Percentiles rank a stretch among this genome's conserved stretches.
Evolutionary conservation across 37 sponge, comb jelly and placozoan species (phyloP).

Genomic region (Halichondria panicea): DNA sequence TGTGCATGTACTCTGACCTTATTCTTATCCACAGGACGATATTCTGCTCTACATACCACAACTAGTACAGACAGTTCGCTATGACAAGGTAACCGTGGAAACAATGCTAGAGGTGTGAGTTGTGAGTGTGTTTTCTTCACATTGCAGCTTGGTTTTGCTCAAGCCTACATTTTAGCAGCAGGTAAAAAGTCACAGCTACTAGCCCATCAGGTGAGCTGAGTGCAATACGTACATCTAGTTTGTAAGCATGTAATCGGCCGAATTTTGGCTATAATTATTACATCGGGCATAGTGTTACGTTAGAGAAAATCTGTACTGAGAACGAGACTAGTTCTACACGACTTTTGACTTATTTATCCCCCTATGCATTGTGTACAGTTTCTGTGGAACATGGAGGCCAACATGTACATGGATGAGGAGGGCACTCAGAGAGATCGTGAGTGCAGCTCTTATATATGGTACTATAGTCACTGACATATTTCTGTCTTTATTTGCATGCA

Average conservation of each 20-base stretch:
- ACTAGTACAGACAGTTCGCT: slow-evolving; percentile 88
- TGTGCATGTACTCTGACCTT: not conserved
- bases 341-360: not conserved
- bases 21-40: slow-evolving; percentile 51
- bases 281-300: too few relatives aligned
- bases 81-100: slow-evolving; percentile 64
- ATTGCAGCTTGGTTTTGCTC: slow-evolving; percentile 70
- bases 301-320: too few relatives aligned
- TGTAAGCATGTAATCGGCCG: not conserved
- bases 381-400: slow-evolving; percentile 98
- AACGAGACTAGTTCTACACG: not conserved
- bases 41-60: slow-evolving; percentile 92
- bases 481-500: not conserved
- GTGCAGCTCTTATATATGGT: slow-evolving; percentile 6
- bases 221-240: not conserved
- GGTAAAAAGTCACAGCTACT: slow-evolving; percentile 84
- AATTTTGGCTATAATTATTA: not conserved
- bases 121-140: not conserved
- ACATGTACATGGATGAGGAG: slow-evolving; percentile 92
- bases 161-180: slow-evolving; percentile 71
- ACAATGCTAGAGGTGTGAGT: not conserved
- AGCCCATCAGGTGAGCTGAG: slow-evolving; percentile 77
- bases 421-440: slow-evolving; percentile 72
- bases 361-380: slow-evolving; percentile 61
- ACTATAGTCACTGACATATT: not conserved